A percentile compares a stretch with the other conserved stretches of the same genome.
Evolutionary conservation across 2,113 vertebrate genomes (phyloP).

Genomic region (Lasiurus borealis): DNA sequence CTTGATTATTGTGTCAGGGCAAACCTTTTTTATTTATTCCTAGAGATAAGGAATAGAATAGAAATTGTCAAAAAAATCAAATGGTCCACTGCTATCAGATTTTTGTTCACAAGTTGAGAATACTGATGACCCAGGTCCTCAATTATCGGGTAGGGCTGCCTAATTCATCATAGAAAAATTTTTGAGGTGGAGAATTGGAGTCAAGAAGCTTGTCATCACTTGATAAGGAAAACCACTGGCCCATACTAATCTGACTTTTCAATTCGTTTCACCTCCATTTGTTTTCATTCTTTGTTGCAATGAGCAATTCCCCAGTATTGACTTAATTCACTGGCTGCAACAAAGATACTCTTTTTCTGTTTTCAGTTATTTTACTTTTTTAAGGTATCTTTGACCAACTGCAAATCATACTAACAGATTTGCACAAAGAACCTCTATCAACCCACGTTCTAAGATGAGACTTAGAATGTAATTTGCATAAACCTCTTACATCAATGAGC

Average conservation of each 20-base stretch:
- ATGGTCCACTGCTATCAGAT: not conserved
- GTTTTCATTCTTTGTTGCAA: slow-evolving; percentile 7
- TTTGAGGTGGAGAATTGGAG: too few relatives aligned
- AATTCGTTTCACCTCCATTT: not conserved
- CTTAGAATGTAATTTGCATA: not conserved
- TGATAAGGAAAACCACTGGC: slow-evolving; percentile 33
- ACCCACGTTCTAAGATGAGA: not conserved
- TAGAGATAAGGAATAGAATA: not conserved
- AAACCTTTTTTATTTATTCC: not conserved
- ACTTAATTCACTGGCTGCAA: not conserved
- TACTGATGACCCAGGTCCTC: not conserved
- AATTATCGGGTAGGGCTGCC: not conserved
- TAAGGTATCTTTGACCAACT: not conserved
- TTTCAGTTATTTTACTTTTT: not conserved
- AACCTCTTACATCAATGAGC: not conserved
- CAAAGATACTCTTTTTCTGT: not conserved
- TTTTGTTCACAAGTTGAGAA: not conserved
- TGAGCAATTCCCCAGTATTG: not conserved
- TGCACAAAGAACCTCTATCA: not conserved
- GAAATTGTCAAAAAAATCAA: not conserved
- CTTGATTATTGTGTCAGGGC: not conserved
- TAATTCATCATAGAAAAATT: not conserved
- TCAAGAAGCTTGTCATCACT: not conserved
- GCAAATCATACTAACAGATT: not conserved
- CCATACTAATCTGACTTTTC: not conserved